Percentiles rank a stretch among this genome's conserved stretches.
These are phyloP conservation scores for Archocentrus centrarchus DNA, from an alignment of 2,113 vertebrate genomes.

Conservation along the genomic window DNA sequence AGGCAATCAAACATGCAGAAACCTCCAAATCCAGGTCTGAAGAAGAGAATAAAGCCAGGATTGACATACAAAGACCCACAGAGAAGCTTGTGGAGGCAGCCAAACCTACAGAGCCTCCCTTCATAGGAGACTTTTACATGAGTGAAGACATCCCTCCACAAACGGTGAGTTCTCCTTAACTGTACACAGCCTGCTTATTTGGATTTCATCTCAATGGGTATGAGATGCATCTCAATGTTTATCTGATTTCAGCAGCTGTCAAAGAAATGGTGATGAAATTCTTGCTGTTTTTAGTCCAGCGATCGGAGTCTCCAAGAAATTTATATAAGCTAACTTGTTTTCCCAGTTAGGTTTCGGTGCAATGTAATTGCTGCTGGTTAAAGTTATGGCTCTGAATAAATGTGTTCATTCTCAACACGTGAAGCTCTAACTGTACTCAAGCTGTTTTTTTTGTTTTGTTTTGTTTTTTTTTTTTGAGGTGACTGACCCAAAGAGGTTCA, in stretches of 20 bases:
- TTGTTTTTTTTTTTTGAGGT: no score
- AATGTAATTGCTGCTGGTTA: not conserved
- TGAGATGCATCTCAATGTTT: not conserved
- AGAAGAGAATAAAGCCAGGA: not conserved
- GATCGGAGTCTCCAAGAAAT: not conserved
- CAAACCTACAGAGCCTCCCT: conserved; percentile 50
- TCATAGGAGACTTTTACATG: conserved; percentile 78
- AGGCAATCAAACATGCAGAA: not conserved
- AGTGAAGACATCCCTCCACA: conserved; percentile 48
- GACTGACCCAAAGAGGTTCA: not conserved
- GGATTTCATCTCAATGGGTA: not conserved
- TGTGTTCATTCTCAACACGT: not conserved
- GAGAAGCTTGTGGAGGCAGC: not conserved
- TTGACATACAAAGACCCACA: not conserved
- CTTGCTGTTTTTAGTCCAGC: not conserved
- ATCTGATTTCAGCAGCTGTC: not conserved
- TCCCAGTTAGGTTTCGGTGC: fast-evolving
- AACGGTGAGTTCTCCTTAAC: conserved; percentile 60
- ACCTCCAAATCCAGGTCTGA: not conserved
- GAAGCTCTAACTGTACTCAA: no score
- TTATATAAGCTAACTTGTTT: not conserved
- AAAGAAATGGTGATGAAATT: not conserved
- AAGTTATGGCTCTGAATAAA: not conserved
- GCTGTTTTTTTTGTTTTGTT: no score
- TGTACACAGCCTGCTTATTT: not conserved